These are phyloP conservation scores for Myotis lucifugus DNA, from an alignment of 2,113 vertebrate species.

Conservation along the genomic window DNA sequence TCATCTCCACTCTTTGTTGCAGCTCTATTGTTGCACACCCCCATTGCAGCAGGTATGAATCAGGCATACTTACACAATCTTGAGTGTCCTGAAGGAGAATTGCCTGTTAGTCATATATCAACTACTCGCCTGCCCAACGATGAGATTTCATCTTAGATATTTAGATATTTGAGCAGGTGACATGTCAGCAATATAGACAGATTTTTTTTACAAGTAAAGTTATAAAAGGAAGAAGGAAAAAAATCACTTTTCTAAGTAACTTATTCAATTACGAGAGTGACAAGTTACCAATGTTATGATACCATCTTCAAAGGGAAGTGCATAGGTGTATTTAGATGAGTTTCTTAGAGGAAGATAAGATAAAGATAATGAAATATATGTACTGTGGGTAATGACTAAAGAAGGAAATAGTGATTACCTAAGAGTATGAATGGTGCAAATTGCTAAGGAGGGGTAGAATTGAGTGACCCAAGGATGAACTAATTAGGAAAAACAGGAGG, in stretches of 20 bases:
- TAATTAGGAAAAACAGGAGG: not conserved
- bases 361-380: conserved; percentile 24
- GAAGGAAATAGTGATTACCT: conserved; percentile 44
- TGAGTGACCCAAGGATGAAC: not conserved
- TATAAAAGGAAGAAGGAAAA: not conserved
- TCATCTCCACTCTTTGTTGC: not conserved
- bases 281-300: not conserved
- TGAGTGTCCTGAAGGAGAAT: conserved; percentile 36
- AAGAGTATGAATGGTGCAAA: not conserved
- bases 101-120: conserved; percentile 28
- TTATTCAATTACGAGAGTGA: not conserved
- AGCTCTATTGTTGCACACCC: not conserved
- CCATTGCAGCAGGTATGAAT: conserved; percentile 48
- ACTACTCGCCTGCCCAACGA: not conserved
- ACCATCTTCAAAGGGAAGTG: conserved; percentile 45
- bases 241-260: conserved; percentile 9
- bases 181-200: not conserved
- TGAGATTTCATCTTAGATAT: conserved; percentile 24
- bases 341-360: conserved; percentile 49
- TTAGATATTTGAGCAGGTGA: not conserved
- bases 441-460: not conserved
- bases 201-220: not conserved
- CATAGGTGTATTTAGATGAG: not conserved
- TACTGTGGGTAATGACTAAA: not conserved
- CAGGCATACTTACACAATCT: conserved; percentile 45